Percentiles rank a stretch among this genome's conserved stretches.
Conservation (phyloP, 2,113 vertebrate species). For the Anguilla japonica region DNA sequence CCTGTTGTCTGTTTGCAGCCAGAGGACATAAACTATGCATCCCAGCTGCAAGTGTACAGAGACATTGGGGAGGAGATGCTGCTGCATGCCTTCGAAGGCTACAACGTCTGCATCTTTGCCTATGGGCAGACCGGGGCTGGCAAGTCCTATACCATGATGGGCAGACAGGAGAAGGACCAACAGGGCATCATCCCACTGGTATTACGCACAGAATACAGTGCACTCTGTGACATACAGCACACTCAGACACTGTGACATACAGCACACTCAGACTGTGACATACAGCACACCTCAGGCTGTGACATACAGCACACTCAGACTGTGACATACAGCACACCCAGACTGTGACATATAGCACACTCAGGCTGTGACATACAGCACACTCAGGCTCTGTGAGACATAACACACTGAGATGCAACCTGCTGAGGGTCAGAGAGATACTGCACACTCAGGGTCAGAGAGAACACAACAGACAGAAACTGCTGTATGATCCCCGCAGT, state of each 20-base stretch:
- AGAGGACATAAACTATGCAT: conserved; percentile 89
- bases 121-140: conserved; percentile 94
- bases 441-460: neutral
- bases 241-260: neutral
- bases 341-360: neutral
- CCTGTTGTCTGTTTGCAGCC: conserved; percentile 69
- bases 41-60: conserved; percentile 90
- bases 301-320: neutral
- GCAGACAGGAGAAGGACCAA: conserved; percentile 90
- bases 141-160: conserved; percentile 99
- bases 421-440: neutral
- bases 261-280: neutral
- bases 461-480: neutral
- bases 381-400: too few species aligned
- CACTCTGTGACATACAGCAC: neutral
- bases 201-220: conserved; percentile 3
- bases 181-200: conserved; percentile 96
- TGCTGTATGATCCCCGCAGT: neutral
- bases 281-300: neutral
- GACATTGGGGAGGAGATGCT: conserved; percentile 98
- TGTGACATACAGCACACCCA: neutral
- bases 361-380: neutral
- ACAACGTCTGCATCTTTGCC: conserved; percentile 97
- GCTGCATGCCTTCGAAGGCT: conserved; percentile 94
- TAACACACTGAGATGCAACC: too few species aligned